phyloP scores from a whole-genome alignment of 37 sponge, comb jelly and placozoan species.

The Tethya wilhelma region DNA sequence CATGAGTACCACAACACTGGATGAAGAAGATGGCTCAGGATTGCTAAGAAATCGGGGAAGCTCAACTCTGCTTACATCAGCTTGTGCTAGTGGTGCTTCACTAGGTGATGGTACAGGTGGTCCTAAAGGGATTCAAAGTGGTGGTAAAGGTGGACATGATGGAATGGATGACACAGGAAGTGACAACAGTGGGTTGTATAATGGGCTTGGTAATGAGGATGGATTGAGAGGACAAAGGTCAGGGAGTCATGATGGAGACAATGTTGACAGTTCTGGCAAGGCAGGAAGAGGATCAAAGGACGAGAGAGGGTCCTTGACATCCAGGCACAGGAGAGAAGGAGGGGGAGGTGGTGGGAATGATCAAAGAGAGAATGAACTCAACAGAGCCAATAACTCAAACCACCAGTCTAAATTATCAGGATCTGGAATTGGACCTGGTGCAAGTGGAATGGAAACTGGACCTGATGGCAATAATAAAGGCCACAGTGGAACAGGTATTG shows the following conservation, averaged over 20 bases:
- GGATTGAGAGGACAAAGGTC: background rate
- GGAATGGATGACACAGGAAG: constrained; percentile 1
- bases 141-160: constrained; percentile 8
- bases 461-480: background rate
- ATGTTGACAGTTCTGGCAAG: background rate
- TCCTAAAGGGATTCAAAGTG: background rate
- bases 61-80: background rate
- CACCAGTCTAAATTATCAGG: background rate
- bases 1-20: background rate
- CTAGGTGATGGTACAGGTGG: background rate
- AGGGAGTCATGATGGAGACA: background rate
- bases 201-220: background rate
- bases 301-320: too few species aligned
- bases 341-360: background rate
- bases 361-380: background rate
- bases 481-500: background rate
- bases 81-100: background rate
- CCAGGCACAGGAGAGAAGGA: constrained; percentile 19
- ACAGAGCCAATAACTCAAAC: background rate
- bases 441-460: background rate
- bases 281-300: background rate
- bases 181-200: background rate
- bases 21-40: constrained; percentile 1
- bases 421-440: background rate
- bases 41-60: background rate